Evolutionary conservation across 2,888 invertebrate species (phyloP), one percentile per base, ranked within the genome.

Genomic region (Hirtodrosophila trivittata): DNA sequence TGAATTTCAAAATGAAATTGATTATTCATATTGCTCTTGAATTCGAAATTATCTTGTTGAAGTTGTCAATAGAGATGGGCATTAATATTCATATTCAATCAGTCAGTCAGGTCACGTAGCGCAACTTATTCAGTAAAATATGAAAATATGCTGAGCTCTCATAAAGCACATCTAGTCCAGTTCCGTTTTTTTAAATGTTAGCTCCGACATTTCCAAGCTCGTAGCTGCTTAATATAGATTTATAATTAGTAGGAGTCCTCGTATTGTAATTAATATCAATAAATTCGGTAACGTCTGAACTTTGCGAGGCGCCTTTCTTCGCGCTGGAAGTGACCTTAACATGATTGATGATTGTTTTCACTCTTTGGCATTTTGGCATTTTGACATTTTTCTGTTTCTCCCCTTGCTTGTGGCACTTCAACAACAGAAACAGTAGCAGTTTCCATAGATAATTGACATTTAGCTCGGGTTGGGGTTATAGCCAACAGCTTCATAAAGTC

Each of bases 311-410:
- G 35, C 10, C 28, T 39, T 65, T 56, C 66, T 64, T 54, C 59
- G 52, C 51, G 63, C 70, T 57, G 56, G 55, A 62, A 49, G 54
- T 77, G 85, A 85, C 78, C 78, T 78, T 81, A 65, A 77, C 56
- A 85, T 81, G 81, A 81, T 81, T 81, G 81, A 81, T 81, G 86
- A 86, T 70, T 80, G 45, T 86, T 78, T 83, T 86, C 70, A 76
- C 80, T 86, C 80, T 86, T 81, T 81, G 81, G 83, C 81, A 81
- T 81, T 80, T 58, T 46, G 38, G 49, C 58, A 56, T 69, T n/a
- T 59, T 39, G 60, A 37, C 14, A 35, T 51, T 49, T 18, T 12
- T 28, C 7, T 42, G 13, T 28, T 47, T 14, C 25, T 5, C 12
- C 10, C 47, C 7, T 35, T 18, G 18, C 28, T 9, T 9, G n/a